Conservation (phyloP, 1,140 invertebrate genomes). For the Bombus polaris region DNA sequence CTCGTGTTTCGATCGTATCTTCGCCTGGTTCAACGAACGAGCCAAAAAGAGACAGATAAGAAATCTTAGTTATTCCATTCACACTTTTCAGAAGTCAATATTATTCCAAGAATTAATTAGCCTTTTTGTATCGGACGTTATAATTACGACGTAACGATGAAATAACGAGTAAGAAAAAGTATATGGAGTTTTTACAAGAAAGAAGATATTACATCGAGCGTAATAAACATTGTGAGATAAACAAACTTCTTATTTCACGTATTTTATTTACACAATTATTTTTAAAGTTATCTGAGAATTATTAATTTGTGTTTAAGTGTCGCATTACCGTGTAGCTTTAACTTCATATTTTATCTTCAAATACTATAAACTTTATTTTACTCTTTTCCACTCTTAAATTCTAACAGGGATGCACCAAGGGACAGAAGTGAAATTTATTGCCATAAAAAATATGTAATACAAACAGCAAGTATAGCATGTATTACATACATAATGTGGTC, state of each 20-base stretch:
- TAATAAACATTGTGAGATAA: not conserved
- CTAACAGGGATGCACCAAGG: too few species aligned
- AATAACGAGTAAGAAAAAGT: not conserved
- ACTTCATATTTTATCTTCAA: too few species aligned
- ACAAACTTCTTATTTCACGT: not conserved
- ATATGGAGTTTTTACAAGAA: not conserved
- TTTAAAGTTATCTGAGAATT: not conserved
- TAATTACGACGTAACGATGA: not conserved
- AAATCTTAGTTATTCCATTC: not conserved
- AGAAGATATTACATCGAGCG: too few species aligned
- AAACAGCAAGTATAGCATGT: too few species aligned
- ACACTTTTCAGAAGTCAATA: not conserved
- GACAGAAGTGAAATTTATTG: too few species aligned
- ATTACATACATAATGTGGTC: too few species aligned
- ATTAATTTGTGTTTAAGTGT: too few species aligned
- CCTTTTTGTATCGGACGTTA: not conserved
- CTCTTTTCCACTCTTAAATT: too few species aligned
- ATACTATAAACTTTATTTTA: too few species aligned
- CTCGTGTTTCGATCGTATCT: not conserved
- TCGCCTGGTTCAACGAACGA: not conserved
- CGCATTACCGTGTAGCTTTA: too few species aligned
- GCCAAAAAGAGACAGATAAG: not conserved
- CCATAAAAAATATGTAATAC: too few species aligned
- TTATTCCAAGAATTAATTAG: not conserved
- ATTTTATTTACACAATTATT: not conserved